Evolutionary conservation across 2,888 invertebrate species (phyloP).

Genomic region (Sinotaia quadrata): DNA sequence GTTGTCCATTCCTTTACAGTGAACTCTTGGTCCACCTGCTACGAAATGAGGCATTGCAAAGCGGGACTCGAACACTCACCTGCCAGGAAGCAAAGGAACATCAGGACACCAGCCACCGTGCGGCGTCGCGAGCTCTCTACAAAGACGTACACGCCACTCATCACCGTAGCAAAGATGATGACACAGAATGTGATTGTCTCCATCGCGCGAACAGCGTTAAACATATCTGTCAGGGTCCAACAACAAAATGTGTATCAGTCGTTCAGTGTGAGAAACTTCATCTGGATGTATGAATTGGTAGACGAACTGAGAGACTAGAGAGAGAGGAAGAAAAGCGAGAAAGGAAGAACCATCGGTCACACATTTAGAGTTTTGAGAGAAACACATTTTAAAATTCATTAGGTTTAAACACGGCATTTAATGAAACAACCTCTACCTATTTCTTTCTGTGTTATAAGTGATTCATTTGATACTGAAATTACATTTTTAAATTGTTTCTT

Average conservation of each 20-base stretch:
- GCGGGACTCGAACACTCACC: too few relatives aligned
- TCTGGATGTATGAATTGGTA: background rate
- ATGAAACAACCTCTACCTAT: too few relatives aligned
- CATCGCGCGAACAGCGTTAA: constrained; percentile 49
- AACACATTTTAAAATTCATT: too few relatives aligned
- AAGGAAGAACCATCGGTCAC: background rate
- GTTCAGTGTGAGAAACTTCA: background rate
- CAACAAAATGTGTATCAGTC: background rate
- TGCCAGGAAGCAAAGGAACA: constrained; percentile 47
- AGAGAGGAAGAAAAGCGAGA: too few relatives aligned
- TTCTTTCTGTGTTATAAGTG: too few relatives aligned
- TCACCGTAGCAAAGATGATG: constrained; percentile 38
- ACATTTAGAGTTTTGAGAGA: too few relatives aligned
- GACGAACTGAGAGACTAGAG: background rate
- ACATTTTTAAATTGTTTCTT: too few relatives aligned
- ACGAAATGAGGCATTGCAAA: too few relatives aligned
- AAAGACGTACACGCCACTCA: constrained; percentile 49
- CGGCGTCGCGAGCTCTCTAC: constrained; percentile 34
- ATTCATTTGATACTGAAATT: too few relatives aligned
- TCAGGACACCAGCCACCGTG: constrained; percentile 42
- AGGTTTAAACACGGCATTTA: too few relatives aligned
- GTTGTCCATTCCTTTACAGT: too few relatives aligned
- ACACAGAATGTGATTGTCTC: constrained; percentile 49
- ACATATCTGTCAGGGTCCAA: constrained; percentile 42
- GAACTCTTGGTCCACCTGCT: too few relatives aligned